phyloP scores from a whole-genome alignment of 2,888 invertebrate species.

The Eugnorisma glareosa region DNA sequence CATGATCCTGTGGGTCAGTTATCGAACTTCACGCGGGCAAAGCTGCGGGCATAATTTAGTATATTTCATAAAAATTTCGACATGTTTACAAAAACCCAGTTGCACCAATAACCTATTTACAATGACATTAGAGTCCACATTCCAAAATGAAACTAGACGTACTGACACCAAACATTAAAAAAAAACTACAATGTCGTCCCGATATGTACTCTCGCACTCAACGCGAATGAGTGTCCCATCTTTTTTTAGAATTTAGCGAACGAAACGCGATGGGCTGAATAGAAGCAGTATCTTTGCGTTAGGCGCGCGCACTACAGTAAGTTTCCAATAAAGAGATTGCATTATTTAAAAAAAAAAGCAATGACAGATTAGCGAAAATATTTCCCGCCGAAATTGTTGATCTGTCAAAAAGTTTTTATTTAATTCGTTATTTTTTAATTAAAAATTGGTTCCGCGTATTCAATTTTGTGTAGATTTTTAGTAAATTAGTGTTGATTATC shows the following conservation, averaged over 20 bases:
- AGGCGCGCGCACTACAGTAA: constrained; percentile 89
- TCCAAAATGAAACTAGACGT: constrained; percentile 66
- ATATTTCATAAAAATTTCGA: not conserved
- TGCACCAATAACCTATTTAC: constrained; percentile 65
- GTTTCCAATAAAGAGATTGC: constrained; percentile 74
- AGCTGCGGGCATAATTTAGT: too few relatives aligned
- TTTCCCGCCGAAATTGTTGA: constrained; percentile 57
- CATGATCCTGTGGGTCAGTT: too few relatives aligned
- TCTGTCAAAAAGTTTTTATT: constrained; percentile 49
- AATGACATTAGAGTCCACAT: constrained; percentile 64
- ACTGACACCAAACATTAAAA: constrained; percentile 66
- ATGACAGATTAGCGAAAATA: constrained; percentile 53
- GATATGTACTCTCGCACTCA: constrained; percentile 77
- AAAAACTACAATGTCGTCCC: constrained; percentile 72
- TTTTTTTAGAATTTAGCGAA: constrained; percentile 89
- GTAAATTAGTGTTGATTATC: constrained; percentile 38
- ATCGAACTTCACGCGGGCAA: too few relatives aligned
- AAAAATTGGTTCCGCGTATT: not conserved
- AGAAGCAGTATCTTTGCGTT: constrained; percentile 84
- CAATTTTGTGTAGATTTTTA: constrained; percentile 24
- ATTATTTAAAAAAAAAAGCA: constrained; percentile 66
- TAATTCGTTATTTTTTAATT: constrained; percentile 10
- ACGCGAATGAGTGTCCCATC: constrained; percentile 82
- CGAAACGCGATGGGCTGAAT: constrained; percentile 77
- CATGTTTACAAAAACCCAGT: constrained; percentile 44